Percentiles rank a stretch among this genome's conserved stretches.
phyloP scores from a whole-genome alignment of 37 sponge, comb jelly and placozoan species.

The Spongilla lacustris region DNA sequence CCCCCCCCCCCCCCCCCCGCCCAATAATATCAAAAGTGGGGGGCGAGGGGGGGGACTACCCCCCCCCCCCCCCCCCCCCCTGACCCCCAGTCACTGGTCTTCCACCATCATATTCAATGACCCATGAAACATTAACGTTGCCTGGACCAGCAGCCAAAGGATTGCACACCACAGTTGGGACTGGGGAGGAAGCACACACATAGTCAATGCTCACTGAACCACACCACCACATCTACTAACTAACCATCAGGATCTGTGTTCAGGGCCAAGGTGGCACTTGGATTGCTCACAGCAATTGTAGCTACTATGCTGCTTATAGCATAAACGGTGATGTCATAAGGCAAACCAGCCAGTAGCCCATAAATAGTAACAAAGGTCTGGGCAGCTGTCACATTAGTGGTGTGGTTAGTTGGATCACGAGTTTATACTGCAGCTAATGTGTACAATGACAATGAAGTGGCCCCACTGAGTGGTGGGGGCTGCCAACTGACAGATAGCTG shows the following conservation, averaged over 20 bases:
- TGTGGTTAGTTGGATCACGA: background rate
- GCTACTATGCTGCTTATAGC: no score
- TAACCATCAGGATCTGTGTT: background rate
- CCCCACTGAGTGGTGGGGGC: background rate
- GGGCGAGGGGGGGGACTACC: no score
- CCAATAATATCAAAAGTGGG: no score
- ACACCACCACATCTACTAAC: background rate
- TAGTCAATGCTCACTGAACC: no score
- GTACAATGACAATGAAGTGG: background rate
- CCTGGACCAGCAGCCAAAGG: background rate
- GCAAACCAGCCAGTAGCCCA: no score
- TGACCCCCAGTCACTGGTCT: background rate
- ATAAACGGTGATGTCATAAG: background rate
- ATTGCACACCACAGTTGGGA: background rate
- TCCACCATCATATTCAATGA: background rate
- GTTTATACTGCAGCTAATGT: background rate
- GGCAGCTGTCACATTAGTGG: background rate
- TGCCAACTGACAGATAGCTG: background rate
- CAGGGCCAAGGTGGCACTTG: background rate
- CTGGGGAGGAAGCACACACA: background rate
- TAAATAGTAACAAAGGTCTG: background rate
- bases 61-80: no score
- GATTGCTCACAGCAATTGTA: background rate
- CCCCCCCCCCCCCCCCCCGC: no score
- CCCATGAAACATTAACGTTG: background rate